These are phyloP conservation scores for Hemiscyllium ocellatum DNA, from an alignment of 2,113 vertebrate genomes.

Conservation along the genomic window DNA sequence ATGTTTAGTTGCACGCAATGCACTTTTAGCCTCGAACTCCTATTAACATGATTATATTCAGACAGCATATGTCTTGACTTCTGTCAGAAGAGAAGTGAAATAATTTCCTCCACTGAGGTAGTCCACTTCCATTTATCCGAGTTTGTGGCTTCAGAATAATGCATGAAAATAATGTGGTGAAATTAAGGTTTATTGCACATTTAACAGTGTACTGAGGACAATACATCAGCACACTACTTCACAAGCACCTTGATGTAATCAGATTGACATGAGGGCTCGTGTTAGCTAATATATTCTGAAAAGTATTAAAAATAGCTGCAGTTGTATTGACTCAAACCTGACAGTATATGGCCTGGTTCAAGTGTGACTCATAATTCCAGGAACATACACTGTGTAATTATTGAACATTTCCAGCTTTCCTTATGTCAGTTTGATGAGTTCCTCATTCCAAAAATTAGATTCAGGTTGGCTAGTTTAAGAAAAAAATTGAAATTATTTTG, in stretches of 20 bases:
- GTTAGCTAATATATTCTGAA: neutral
- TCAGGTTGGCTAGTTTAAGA: neutral
- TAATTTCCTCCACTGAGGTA: neutral
- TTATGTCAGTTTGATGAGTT: neutral
- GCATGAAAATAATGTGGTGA: neutral
- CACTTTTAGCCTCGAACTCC: neutral
- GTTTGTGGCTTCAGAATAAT: neutral
- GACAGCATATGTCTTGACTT: neutral
- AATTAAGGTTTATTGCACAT: neutral
- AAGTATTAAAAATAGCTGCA: neutral
- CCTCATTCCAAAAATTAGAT: neutral
- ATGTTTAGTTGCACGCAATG: neutral
- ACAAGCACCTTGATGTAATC: neutral
- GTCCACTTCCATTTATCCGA: neutral
- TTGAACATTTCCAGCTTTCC: neutral
- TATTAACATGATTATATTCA: neutral
- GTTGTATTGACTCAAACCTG: neutral
- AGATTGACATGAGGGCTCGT: neutral
- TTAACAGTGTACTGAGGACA: neutral
- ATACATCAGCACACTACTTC: neutral
- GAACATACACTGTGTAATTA: neutral
- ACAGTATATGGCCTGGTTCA: neutral
- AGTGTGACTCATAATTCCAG: neutral
- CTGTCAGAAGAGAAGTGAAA: neutral
- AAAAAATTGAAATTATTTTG: neutral